Conservation (phyloP, 2,888 invertebrate species). For the Cloeon dipterum region DNA sequence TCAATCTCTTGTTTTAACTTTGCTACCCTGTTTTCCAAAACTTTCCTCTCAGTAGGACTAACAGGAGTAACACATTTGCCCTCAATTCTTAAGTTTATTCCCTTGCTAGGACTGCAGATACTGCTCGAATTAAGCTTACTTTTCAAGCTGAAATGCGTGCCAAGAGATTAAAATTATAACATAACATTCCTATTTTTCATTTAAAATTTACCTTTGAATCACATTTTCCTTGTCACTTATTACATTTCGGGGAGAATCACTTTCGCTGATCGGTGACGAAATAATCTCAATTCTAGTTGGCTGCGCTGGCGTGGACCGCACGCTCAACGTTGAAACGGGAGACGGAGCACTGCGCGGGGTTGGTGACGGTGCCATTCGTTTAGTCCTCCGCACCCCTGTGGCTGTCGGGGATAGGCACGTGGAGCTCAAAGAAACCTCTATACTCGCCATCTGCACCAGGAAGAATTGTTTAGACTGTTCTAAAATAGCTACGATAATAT, state of each 20-base stretch:
- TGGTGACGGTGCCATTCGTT: not conserved
- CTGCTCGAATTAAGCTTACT: not conserved
- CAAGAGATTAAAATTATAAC: too few species aligned
- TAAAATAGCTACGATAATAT: too few species aligned
- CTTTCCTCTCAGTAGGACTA: constrained; percentile 20
- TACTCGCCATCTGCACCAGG: constrained; percentile 48
- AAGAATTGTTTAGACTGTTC: not conserved
- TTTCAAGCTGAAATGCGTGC: too few species aligned
- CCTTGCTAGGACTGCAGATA: not conserved
- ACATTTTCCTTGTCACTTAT: constrained; percentile 60
- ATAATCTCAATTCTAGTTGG: constrained; percentile 12
- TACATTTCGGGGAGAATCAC: constrained; percentile 23
- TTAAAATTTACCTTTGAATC: constrained; percentile 64
- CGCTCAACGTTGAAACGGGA: constrained; percentile 11
- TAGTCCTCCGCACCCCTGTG: not conserved
- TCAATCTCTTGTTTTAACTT: constrained; percentile 46
- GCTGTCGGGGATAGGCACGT: constrained; percentile 3
- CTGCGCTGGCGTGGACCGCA: constrained; percentile 18
- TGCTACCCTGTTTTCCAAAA: constrained; percentile 32
- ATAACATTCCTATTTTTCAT: too few species aligned
- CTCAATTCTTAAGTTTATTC: not conserved
- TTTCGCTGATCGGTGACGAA: constrained; percentile 10
- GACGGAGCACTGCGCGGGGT: constrained; percentile 6
- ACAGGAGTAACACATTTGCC: not conserved
- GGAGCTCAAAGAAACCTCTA: constrained; percentile 46